These are phyloP conservation scores for Paedocypris sp. DNA, from an alignment of 2,113 vertebrate genomes.

Conservation along the genomic window DNA sequence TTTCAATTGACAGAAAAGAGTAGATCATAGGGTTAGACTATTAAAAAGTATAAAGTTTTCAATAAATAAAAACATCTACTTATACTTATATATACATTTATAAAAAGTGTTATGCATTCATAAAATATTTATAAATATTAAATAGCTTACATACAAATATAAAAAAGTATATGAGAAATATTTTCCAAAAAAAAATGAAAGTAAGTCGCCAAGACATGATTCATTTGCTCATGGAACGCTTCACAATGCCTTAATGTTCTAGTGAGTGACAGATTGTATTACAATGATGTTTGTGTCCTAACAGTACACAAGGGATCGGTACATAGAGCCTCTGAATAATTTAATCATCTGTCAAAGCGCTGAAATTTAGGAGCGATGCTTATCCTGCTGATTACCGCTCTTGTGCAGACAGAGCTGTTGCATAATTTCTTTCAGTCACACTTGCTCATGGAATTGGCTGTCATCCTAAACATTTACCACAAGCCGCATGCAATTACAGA, in stretches of 20 bases:
- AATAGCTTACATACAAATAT: no score
- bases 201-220: no score
- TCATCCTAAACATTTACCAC: slow-evolving; percentile 18
- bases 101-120: no score
- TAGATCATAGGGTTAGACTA: no score
- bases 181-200: no score
- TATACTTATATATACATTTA: no score
- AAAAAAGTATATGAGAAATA: no score
- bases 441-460: background rate
- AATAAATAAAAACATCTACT: no score
- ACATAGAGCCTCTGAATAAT: background rate
- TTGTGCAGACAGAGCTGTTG: slow-evolving; percentile 8
- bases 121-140: no score
- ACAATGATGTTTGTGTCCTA: background rate
- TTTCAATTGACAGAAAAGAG: no score
- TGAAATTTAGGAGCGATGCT: background rate
- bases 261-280: background rate
- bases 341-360: background rate
- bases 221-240: no score
- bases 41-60: no score
- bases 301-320: background rate
- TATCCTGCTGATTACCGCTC: background rate
- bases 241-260: background rate
- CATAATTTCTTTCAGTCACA: slow-evolving; percentile 9
- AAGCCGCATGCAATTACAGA: slow-evolving; percentile 2